Base-by-base conservation (phyloP, 2,113 vertebrate genomes). In the Corythaeola cristata region DNA sequence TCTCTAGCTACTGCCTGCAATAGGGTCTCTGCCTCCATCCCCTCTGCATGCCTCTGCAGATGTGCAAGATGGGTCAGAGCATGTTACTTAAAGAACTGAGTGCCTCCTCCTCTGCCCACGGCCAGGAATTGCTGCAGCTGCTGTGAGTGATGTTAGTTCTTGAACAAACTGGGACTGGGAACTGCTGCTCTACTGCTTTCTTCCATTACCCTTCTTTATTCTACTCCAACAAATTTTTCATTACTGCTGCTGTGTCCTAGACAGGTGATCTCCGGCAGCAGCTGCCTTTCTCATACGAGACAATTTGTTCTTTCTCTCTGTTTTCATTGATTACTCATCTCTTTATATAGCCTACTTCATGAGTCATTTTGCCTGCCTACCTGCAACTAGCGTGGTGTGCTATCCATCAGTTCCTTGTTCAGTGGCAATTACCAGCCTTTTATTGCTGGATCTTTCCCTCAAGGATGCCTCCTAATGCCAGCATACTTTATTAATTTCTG, bases 311-410 rank as follows among this genome's bases (percentile, higher is more conserved):
- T 74, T 88, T 90, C 59, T 21, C 35, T 92, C 33, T 69, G 23
- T 76, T 80, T 93, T 71, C 81, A 80, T 69, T 83, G 82, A 77
- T 83, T 94, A 88, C 63, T 96, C 79, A 91, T 81, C 60, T 35
- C 52, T 94, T 94, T 94, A 92, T 88, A 74, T 59, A 92, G 80
- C 55, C 28, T 69, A 63, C 41, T 83, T 82, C 33, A 78, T 92
- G 92, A 93, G 79, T 96, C 93, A 95, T 53, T 91, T 87, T 96
- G 87, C 84, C 66, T 91, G 56, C 87, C 80, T 93, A 95, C 76
- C 72, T 84, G 85, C 11, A 91, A 85, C 47, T 35, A 83, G 49
- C 2, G 4, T 58, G 60, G 68, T 85, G 35, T 66, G 17, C 85
- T 83, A 73, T 85, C 68, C 64, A 56, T 88, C 85, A 92, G 56